Evolutionary conservation across 2,797 vertebrate species (phyloP), one percentile per base, ranked within the genome.

Genomic region (Enteromius radiatus): DNA sequence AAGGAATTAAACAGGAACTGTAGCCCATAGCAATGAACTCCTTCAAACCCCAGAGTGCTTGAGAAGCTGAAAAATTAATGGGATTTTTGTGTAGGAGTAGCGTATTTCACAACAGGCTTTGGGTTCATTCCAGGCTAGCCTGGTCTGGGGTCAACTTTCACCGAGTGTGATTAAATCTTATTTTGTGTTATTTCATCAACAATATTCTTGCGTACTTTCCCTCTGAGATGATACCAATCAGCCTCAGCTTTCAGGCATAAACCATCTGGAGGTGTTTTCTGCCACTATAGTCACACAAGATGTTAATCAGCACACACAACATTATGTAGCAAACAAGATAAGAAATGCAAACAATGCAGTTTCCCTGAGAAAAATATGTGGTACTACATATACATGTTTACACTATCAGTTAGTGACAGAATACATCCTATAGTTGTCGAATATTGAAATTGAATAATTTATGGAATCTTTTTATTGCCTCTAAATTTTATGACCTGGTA

Each of bases 321-420:
- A 83, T 78, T 54, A 43, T 10, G 26, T 74, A 73, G 47, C 70
- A 73, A 12, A 73, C 31, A 41, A 36, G 43, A 78, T 1, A 70
- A 84, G 75, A 80, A 89, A 84, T 84, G 79, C 26, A 80, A 79
- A 70, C 28, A 23, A 67, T 2, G 45, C 76, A 17, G 31, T 78
- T 78, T 78, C 38, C 45, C 43, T 67, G 78, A 80, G 65, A 80
- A 56, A 70, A 80, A n/a, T 59, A 41, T n/a, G 7, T 10, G 47
- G 7, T 52, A 47, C 21, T 3, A 49, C 26, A 19, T 36, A 23
- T 10, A 78, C 10, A n/a, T 47, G n/a, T 6, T 78, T 52, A 61
- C 52, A 61, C 67, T 33, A 31, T 70, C 52, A 33, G 67, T 70
- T 59, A 70, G 17, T 23, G 78, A 71, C 36, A 79, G 64, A 23